Base-by-base conservation (phyloP, 2,113 vertebrate species). In the Semnornis frantzii region DNA sequence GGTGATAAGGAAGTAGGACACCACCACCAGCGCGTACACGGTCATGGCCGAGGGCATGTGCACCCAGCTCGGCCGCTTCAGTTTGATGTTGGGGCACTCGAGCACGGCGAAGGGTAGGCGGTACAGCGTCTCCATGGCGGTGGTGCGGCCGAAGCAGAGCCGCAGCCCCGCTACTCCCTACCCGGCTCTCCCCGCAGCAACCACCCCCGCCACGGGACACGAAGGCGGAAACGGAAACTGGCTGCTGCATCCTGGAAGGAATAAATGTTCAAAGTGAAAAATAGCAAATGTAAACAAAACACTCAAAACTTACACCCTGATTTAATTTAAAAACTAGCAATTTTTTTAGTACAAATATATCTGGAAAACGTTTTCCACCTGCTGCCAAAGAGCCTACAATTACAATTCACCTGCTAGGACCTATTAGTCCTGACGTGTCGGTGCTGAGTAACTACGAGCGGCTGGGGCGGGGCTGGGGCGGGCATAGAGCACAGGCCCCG, bases 31-130 rank as follows among this genome's bases (percentile, higher is more conserved):
- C 6, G 99, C 99, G 64, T 99, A 99, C 25, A 99, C 99, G 5
- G 99, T 99, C 99, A 99, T 99, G 8, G 99, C 99, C 46, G 99
- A 99, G 50, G 99, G 99, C 99, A 99, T 99, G 73, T 99, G 99
- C 59, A 99, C 98, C 99, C 99, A 99, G 15, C 98, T 98, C 15
- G 99, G 99, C 90, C 99, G 99, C 98, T 99, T 99, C 91, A 99
- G 98, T 92, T 99, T 99, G 79, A 99, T 97, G 86, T 99, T 99
- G 28, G 99, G 99, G 78, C 99, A 99, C 94, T 99, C 98, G 19
- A 99, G 98, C 89, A 99, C 98, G 24, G 98, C 89, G 79, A 99
- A 99, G 4, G 99, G 99, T 54, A 99, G 58, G 31, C 98, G 98
- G 96, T 98, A 98, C 37, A 99, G 87, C n/a, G 98, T 98, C 98